Percentiles rank a stretch among this genome's conserved stretches.
phyloP scores from a whole-genome alignment of 1,140 invertebrate genomes.

The Sogatella furcifera region DNA sequence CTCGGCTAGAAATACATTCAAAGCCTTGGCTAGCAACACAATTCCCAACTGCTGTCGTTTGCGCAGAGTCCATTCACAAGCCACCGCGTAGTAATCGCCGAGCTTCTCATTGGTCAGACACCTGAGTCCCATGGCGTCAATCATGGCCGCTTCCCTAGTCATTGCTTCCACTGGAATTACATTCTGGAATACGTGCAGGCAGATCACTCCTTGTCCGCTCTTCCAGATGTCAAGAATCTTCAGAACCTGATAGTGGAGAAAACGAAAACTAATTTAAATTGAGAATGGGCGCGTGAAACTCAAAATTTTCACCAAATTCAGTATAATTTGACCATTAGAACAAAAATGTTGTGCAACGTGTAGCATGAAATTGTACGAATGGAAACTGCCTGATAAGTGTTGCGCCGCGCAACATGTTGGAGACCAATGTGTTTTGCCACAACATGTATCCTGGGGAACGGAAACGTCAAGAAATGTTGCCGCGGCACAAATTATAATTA shows the following conservation, averaged over 20 bases:
- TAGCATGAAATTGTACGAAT: too few species aligned
- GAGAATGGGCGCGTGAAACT: too few species aligned
- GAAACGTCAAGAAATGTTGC: too few species aligned
- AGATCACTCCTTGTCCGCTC: slow-evolving; percentile 69
- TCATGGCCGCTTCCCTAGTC: slow-evolving; percentile 87
- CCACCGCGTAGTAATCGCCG: slow-evolving; percentile 75
- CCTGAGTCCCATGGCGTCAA: slow-evolving; percentile 67
- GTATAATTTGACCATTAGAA: too few species aligned
- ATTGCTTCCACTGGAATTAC: slow-evolving; percentile 84
- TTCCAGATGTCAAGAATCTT: slow-evolving; percentile 83
- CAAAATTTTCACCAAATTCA: too few species aligned
- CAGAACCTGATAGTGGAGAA: slow-evolving; percentile 47
- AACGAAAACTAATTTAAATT: too few species aligned
- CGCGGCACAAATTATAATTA: too few species aligned
- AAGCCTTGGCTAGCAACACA: slow-evolving; percentile 71
- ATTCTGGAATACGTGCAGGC: slow-evolving; percentile 85
- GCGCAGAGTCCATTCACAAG: slow-evolving; percentile 57
- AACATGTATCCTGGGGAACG: too few species aligned
- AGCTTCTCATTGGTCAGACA: slow-evolving; percentile 71
- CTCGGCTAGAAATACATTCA: slow-evolving; percentile 75
- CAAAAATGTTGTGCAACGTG: too few species aligned
- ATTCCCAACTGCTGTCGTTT: slow-evolving; percentile 64
- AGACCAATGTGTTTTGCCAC: too few species aligned
- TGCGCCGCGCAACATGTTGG: too few species aligned
- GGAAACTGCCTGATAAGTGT: too few species aligned